phyloP scores from a whole-genome alignment of 2,797 vertebrate genomes.

The Sciurus carolinensis region DNA sequence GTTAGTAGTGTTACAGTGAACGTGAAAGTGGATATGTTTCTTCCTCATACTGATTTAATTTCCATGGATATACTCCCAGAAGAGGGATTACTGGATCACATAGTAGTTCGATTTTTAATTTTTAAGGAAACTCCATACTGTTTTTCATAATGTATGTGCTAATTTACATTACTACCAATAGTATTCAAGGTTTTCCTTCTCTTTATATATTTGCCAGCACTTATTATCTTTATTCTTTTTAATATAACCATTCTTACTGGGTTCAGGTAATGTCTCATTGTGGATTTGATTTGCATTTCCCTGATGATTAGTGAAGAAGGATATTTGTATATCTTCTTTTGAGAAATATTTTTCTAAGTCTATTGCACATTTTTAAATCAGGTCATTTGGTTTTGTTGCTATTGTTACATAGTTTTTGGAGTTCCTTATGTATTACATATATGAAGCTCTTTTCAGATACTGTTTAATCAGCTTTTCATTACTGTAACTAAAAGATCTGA shows the following conservation, averaged over 20 bases:
- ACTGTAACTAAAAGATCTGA: too few species aligned
- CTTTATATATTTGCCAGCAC: not conserved
- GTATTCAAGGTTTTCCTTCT: not conserved
- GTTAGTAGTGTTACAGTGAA: not conserved
- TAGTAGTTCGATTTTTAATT: not conserved
- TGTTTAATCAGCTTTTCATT: too few species aligned
- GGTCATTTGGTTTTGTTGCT: not conserved
- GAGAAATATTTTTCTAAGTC: not conserved
- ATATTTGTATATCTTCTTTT: not conserved
- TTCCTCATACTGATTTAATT: not conserved
- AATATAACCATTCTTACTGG: too few species aligned
- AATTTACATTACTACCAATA: not conserved
- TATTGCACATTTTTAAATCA: not conserved
- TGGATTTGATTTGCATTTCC: not conserved
- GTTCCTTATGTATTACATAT: not conserved
- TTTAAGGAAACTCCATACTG: not conserved
- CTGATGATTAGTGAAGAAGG: not conserved
- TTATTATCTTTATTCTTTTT: not conserved
- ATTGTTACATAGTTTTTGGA: not conserved
- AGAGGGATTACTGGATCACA: not conserved
- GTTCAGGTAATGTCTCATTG: not conserved
- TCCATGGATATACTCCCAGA: not conserved
- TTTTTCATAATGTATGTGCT: not conserved
- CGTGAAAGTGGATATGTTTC: not conserved
- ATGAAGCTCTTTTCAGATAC: not conserved